phyloP scores from a whole-genome alignment of 1,140 invertebrate species.

The Bombus sibiricus region DNA sequence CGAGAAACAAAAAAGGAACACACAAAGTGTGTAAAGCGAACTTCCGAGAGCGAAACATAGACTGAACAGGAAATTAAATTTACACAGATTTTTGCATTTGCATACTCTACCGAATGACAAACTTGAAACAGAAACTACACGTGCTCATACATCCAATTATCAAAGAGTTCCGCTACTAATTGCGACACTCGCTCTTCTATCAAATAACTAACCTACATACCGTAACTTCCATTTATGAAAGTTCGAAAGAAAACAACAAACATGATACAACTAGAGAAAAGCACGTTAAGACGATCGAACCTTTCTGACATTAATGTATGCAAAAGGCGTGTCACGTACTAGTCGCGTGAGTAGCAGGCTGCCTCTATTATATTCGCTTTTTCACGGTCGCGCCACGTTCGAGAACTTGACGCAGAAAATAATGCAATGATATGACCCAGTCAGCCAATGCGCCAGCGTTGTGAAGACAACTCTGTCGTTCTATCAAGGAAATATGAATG shows the following conservation, averaged over 20 bases:
- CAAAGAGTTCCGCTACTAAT: not conserved
- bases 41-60: no score
- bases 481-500: not conserved
- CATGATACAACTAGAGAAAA: not conserved
- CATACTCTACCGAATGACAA: no score
- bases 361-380: not conserved
- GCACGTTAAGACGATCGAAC: not conserved
- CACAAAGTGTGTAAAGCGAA: not conserved
- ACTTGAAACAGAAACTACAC: not conserved
- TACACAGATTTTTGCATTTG: not conserved
- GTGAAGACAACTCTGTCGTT: not conserved
- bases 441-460: not conserved
- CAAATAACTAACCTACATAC: not conserved
- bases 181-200: no score
- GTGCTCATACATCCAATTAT: not conserved
- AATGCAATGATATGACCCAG: conserved; percentile 13
- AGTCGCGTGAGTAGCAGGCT: not conserved
- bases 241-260: not conserved
- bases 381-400: conserved; percentile 21
- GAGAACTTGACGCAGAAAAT: conserved; percentile 46
- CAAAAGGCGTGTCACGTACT: not conserved
- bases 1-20: not conserved
- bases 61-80: not conserved
- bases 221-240: no score
- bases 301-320: not conserved